phyloP scores from a whole-genome alignment of 2,888 invertebrate species.

The Drosophila prostipennis region DNA sequence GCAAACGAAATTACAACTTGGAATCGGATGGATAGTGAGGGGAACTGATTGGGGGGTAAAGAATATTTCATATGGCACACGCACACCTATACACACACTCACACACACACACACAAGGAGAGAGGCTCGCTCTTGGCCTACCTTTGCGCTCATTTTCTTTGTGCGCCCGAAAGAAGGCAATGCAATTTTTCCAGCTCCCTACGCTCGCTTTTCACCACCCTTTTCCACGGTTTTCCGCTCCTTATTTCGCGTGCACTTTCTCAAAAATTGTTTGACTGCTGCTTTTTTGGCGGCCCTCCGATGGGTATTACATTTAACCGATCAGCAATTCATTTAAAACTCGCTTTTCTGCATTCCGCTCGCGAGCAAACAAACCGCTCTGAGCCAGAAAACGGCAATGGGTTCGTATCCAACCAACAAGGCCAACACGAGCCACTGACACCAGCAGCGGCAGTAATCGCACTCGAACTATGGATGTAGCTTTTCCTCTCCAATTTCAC shows the following conservation, averaged over 20 bases:
- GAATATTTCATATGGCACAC: conserved; percentile 47
- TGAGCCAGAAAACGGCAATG: conserved; percentile 4
- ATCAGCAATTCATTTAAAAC: conserved; percentile 5
- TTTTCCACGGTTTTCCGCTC: conserved; percentile 4
- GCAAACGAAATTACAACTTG: conserved; percentile 1
- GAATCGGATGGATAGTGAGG: neutral
- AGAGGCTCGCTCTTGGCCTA: conserved; percentile 59
- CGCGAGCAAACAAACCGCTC: conserved; percentile 5
- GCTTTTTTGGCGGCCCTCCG: conserved; percentile 1
- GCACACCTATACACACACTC: conserved; percentile 13
- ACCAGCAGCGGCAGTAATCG: conserved; percentile 30
- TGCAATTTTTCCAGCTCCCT: conserved; percentile 40
- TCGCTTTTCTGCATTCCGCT: conserved; percentile 11
- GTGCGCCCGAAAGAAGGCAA: conserved; percentile 75
- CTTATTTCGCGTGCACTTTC: conserved; percentile 7
- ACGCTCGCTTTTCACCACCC: conserved; percentile 19
- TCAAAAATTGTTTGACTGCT: neutral
- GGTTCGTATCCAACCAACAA: conserved; percentile 6
- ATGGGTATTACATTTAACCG: neutral
- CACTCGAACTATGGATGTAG: conserved; percentile 31
- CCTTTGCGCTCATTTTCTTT: conserved; percentile 77
- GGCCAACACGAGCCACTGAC: conserved; percentile 25
- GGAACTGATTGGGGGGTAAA: neutral
- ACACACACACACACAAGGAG: neutral
- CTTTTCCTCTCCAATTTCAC: conserved; percentile 23